Evolutionary conservation across 2,888 invertebrate species (phyloP).

Genomic region (Mythimna loreyi): DNA sequence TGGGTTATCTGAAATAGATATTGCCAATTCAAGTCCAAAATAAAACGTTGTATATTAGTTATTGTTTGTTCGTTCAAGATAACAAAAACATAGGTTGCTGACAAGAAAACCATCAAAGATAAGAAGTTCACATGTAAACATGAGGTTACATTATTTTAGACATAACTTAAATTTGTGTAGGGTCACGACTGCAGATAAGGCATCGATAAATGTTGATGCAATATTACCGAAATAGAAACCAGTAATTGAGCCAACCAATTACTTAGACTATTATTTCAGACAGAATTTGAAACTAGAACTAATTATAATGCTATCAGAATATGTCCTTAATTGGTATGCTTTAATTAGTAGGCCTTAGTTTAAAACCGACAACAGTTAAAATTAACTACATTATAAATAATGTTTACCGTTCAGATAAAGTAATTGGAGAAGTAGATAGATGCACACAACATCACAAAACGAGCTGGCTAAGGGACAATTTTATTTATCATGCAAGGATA

Average conservation of each 20-base stretch:
- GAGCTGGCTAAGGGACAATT: neutral
- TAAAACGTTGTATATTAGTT: neutral
- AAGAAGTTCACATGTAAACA: constrained; percentile 57
- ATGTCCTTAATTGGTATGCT: neutral
- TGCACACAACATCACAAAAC: neutral
- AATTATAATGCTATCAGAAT: constrained; percentile 33
- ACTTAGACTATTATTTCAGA: constrained; percentile 37
- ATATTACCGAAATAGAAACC: constrained; percentile 63
- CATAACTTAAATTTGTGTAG: constrained; percentile 55
- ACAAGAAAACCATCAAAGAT: constrained; percentile 40
- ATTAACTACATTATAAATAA: neutral
- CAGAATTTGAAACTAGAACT: constrained; percentile 36
- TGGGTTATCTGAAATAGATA: neutral
- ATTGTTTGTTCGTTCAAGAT: neutral
- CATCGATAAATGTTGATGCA: constrained; percentile 65
- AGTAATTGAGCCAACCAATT: constrained; percentile 41
- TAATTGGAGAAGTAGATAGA: neutral
- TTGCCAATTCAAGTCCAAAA: neutral
- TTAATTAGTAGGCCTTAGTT: neutral
- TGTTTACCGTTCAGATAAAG: neutral
- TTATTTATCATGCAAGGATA: neutral
- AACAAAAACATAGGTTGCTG: constrained; percentile 3
- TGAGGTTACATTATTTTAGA: constrained; percentile 42
- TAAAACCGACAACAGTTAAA: constrained; percentile 12
- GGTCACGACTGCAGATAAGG: constrained; percentile 69